Base-by-base conservation (phyloP, 1,140 invertebrate species). In the Drosophila funebris region DNA sequence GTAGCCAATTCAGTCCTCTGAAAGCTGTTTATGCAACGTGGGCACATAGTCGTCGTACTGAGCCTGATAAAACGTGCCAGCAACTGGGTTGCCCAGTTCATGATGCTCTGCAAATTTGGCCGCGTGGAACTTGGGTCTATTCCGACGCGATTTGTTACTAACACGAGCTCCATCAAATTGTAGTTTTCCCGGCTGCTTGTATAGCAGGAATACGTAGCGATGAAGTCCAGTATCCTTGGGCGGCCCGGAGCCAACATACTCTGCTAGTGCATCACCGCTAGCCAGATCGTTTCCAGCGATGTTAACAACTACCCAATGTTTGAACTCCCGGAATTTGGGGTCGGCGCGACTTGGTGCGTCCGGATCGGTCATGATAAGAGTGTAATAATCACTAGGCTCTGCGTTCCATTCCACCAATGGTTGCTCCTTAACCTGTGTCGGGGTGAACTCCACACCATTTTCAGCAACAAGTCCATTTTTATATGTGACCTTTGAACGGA, bases 11-110 rank as follows among this genome's bases (percentile, higher is more conserved):
- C 43, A 89, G 20, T 72, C 39, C 6, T 18, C 73, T 0, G 84
- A 76, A 24, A 91, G 43, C 41, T 91, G 90, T 18, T 70, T 11
- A 36, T 91, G 78, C 9, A 91, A 14, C 18, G 41, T 58, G 0
- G 97, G 97, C 2, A 98, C 97, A 85, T 98, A 98, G 83, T 97
- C 96, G 91, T 99, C 98, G 84, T 93, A 99, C 85, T 97, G 93
- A 0, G 98, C 97, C 91, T 96, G 95, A 83, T 95, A 99, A 84
- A 98, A 96, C 79, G 98, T 98, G 9, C 96, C 97, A 50, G 97
- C 97, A 31, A 98, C 92, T 0, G 96, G 96, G 43, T 95, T 90
- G 6, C 96, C 96, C 9, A 99, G 92, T 1, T 95, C 94, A 82
- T 98, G 96, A 76, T 98, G 98, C 4, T 93, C 91, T 0, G 96